Conservation (phyloP, 2,797 vertebrate species). For the Tokudaia tokunoshimensis region DNA sequence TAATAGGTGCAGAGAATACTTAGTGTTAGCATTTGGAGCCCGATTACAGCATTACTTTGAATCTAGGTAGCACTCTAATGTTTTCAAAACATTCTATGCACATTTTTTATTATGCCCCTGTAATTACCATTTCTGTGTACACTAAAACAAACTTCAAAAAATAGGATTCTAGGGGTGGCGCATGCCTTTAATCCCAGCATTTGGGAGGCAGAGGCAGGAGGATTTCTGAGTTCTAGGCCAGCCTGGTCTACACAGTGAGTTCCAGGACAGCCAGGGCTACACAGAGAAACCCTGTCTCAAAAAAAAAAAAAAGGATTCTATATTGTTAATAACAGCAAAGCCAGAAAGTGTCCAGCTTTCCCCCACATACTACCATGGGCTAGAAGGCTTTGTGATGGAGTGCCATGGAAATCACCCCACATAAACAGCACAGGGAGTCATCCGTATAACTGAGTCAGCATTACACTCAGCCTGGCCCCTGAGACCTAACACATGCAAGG, state of each 20-base stretch:
- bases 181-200: too few species aligned
- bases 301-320: not conserved
- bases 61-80: not conserved
- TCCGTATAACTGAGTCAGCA: not conserved
- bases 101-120: not conserved
- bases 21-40: not conserved
- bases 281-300: too few species aligned
- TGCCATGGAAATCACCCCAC: fast-evolving
- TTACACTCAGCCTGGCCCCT: fast-evolving
- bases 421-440: not conserved
- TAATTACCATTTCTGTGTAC: not conserved
- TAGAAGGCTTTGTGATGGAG: not conserved
- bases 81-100: not conserved
- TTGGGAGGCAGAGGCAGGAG: too few species aligned
- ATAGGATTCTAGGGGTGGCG: not conserved
- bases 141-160: not conserved
- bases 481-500: not conserved
- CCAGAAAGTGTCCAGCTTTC: not conserved
- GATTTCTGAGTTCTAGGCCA: too few species aligned
- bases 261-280: too few species aligned
- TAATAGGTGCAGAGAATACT: not conserved
- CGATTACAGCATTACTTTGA: not conserved
- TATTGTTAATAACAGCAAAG: not conserved
- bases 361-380: not conserved
- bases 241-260: too few species aligned